Conservation (phyloP, 2,888 invertebrate species). For the Limenitis camilla region DNA sequence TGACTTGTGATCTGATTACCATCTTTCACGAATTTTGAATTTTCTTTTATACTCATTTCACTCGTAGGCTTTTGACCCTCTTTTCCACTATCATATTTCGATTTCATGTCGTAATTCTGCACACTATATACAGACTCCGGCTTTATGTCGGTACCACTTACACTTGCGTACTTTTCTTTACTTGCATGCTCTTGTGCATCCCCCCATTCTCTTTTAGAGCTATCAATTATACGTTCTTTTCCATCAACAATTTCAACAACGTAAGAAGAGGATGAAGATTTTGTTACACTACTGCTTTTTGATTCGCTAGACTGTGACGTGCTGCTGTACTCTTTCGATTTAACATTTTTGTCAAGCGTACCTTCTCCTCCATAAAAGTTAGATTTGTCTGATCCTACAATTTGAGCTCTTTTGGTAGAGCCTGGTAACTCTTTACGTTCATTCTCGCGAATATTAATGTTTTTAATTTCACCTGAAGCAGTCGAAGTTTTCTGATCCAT, state of each 20-base stretch:
- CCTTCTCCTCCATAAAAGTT: slow-evolving; percentile 61
- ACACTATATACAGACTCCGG: slow-evolving; percentile 72
- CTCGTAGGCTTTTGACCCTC: slow-evolving; percentile 64
- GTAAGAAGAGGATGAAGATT: slow-evolving; percentile 78
- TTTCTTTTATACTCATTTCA: slow-evolving; percentile 53
- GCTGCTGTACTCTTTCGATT: slow-evolving; percentile 52
- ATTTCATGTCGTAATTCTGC: slow-evolving; percentile 69
- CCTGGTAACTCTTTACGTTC: slow-evolving; percentile 44
- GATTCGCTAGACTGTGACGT: slow-evolving; percentile 67
- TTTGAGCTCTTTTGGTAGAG: slow-evolving; percentile 42
- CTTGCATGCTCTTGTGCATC: slow-evolving; percentile 60
- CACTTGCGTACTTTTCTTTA: slow-evolving; percentile 70
- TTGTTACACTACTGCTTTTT: slow-evolving; percentile 70
- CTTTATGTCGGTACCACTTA: slow-evolving; percentile 73
- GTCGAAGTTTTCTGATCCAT: slow-evolving; percentile 26
- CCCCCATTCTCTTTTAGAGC: slow-evolving; percentile 75
- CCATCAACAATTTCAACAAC: slow-evolving; percentile 79
- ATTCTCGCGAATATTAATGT: slow-evolving; percentile 48
- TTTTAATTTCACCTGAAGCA: slow-evolving; percentile 36
- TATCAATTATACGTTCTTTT: slow-evolving; percentile 76
- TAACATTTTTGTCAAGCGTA: slow-evolving; percentile 46
- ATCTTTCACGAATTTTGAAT: slow-evolving; percentile 60
- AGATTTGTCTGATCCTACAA: slow-evolving; percentile 46
- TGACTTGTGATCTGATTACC: slow-evolving; percentile 56
- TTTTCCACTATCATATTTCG: slow-evolving; percentile 73